phyloP scores from a whole-genome alignment of 1,140 invertebrate genomes.

The Drosophila tristis region DNA sequence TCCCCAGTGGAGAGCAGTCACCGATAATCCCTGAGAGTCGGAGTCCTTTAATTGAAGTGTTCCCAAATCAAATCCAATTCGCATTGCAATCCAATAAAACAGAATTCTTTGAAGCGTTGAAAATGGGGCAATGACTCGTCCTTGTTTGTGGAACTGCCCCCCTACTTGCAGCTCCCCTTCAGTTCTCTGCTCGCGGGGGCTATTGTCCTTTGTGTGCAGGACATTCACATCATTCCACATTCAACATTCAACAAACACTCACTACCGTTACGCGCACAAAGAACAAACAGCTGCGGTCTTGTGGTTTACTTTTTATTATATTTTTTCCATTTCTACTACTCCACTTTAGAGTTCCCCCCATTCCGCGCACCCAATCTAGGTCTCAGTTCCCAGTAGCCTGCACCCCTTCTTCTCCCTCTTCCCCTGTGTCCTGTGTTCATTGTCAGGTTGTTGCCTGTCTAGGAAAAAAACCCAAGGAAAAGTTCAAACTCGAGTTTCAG shows the following conservation, averaged over 20 bases:
- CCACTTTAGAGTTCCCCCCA: constrained; percentile 25
- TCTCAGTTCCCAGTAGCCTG: not conserved
- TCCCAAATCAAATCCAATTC: not conserved
- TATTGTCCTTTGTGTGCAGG: constrained; percentile 42
- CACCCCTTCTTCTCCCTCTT: not conserved
- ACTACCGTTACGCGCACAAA: constrained; percentile 33
- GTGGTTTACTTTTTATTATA: constrained; percentile 63
- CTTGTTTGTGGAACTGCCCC: constrained; percentile 4
- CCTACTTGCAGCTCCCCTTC: not conserved
- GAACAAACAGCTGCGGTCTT: constrained; percentile 45
- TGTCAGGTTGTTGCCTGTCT: constrained; percentile 79
- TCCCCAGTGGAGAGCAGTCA: constrained; percentile 42
- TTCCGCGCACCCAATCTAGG: constrained; percentile 11
- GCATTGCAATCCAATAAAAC: not conserved
- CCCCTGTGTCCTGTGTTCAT: constrained; percentile 27
- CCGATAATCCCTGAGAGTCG: too few species aligned
- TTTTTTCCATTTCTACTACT: constrained; percentile 36
- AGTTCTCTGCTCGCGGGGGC: constrained; percentile 3
- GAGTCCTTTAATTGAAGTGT: too few species aligned
- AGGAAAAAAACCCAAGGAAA: constrained; percentile 39
- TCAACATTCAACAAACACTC: constrained; percentile 24
- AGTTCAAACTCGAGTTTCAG: constrained; percentile 55
- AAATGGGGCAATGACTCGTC: constrained; percentile 51
- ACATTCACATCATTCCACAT: constrained; percentile 35
- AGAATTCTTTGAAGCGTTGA: not conserved